These are phyloP conservation scores for Caenorhabditis sp. DNA, from an alignment of 2,888 invertebrate species.

Conservation along the genomic window DNA sequence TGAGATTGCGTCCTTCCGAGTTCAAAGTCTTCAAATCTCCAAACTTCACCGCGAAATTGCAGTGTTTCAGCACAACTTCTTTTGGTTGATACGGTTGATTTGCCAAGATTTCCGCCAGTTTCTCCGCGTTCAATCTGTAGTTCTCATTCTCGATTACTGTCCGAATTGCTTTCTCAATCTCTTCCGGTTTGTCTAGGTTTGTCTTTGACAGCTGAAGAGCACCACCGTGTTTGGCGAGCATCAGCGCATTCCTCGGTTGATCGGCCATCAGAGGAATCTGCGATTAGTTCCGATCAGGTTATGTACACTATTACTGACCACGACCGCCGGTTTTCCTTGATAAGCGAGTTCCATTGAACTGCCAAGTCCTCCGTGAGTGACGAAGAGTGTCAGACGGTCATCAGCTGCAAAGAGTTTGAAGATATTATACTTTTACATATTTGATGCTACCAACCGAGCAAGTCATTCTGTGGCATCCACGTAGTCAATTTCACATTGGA, in stretches of 20 bases:
- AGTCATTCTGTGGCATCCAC: slow-evolving; percentile 60
- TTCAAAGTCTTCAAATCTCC: slow-evolving; percentile 38
- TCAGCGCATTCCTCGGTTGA: slow-evolving; percentile 55
- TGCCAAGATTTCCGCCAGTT: slow-evolving; percentile 15
- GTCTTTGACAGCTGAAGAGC: slow-evolving; percentile 36
- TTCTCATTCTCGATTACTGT: slow-evolving; percentile 20
- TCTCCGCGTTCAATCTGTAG: slow-evolving; percentile 18
- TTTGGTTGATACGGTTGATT: slow-evolving; percentile 29
- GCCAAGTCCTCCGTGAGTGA: slow-evolving; percentile 60
- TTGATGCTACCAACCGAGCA: slow-evolving; percentile 48
- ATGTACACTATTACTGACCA: slow-evolving; percentile 32
- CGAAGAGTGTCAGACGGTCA: slow-evolving; percentile 45
- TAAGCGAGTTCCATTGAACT: slow-evolving; percentile 54
- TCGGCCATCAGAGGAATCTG: slow-evolving; percentile 58
- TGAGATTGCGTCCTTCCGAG: slow-evolving; percentile 48
- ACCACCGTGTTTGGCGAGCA: slow-evolving; percentile 56
- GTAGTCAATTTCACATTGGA: slow-evolving; percentile 51
- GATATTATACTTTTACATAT: no score
- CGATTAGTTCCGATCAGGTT: no score
- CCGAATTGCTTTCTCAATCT: slow-evolving; percentile 33
- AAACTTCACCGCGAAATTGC: slow-evolving; percentile 30
- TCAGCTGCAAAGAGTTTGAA: slow-evolving; percentile 42
- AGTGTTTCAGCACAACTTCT: slow-evolving; percentile 39
- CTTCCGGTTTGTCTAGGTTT: slow-evolving; percentile 16
- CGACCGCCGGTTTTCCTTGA: slow-evolving; percentile 54